Base-by-base conservation (phyloP, 2,797 vertebrate genomes). In the Acestrorhynchus altus region DNA sequence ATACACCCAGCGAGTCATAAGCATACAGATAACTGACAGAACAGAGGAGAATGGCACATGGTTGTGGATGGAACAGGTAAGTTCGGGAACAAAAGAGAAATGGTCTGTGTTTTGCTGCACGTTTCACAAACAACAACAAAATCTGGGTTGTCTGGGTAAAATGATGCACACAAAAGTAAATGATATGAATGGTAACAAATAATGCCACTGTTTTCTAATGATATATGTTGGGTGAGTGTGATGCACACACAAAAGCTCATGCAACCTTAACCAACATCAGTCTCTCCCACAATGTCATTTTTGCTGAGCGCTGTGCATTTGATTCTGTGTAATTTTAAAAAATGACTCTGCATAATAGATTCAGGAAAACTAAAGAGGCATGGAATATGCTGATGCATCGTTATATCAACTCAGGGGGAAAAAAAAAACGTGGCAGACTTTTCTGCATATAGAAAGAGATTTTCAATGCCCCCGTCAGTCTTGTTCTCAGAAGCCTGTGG, bases 1-100 rank as follows among this genome's bases (percentile, higher is more conserved):
- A 82, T 59, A 54, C 49, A 52, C 39, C 73, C 10, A 15, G 18
- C 70, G 40, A 61, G 65, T 82, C 63, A 73, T 81, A 59, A 75
- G 47, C 56, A 76, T 70, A 22, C 39, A 74, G 59, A 74, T 66
- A 77, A 76, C 49, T 72, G 11, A 49, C 61, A 60, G 64, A 22
- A 66, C 12, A 46, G 68, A 46, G 13, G 47, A 22, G 54, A 59
- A 31, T 31, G 16, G 44, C 28, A 47, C 40, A 35, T 10, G 11
- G 47, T 18, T 39, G 52, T 63, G 40, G 40, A 81, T 63, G 70
- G 71, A 15, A 52, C 22, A 44, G 22, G 64, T 66, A 52, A n/a
- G 51, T 13, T 60, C 20, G 66, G 42, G 44, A 72, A 76, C 39
- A 71, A 46, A 66, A 18, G 70, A 76, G 60, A 65, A 51, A 61